Evolutionary conservation across 2,797 vertebrate species (phyloP).

Genomic region (Prunella strophiata): DNA sequence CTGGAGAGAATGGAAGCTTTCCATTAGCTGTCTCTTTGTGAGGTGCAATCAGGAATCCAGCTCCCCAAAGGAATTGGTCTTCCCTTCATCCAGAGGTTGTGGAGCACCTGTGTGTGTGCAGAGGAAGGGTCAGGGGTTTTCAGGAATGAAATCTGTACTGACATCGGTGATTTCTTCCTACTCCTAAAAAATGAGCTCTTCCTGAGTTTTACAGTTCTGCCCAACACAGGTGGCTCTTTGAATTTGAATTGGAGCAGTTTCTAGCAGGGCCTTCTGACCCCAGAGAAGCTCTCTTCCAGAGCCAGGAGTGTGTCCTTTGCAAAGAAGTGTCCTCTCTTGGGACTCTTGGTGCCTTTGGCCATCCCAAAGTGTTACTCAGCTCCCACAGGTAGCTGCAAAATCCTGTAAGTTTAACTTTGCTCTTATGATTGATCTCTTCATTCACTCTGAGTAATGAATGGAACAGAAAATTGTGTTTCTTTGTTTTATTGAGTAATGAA

Average conservation of each 20-base stretch:
- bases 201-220: not conserved
- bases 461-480: conserved; percentile 24
- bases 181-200: not conserved
- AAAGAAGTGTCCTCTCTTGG: not conserved
- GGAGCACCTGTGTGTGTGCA: not conserved
- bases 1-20: not conserved
- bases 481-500: conserved; percentile 9
- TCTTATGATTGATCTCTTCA: not conserved
- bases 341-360: not conserved
- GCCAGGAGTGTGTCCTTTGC: not conserved
- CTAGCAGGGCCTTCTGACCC: not conserved
- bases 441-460: not conserved
- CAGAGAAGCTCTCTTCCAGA: not conserved
- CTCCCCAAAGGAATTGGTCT: not conserved
- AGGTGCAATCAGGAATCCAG: not conserved
- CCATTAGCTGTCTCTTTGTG: not conserved
- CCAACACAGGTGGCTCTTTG: not conserved
- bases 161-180: not conserved
- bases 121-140: not conserved
- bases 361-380: not conserved
- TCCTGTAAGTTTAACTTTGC: not conserved
- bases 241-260: not conserved
- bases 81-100: not conserved
- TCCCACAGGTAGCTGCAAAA: not conserved
- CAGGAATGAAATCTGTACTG: not conserved